Base-by-base conservation (phyloP, 35 echinoderm and acorn worm genomes). In the Strongylocentrotus purpuratus region DNA sequence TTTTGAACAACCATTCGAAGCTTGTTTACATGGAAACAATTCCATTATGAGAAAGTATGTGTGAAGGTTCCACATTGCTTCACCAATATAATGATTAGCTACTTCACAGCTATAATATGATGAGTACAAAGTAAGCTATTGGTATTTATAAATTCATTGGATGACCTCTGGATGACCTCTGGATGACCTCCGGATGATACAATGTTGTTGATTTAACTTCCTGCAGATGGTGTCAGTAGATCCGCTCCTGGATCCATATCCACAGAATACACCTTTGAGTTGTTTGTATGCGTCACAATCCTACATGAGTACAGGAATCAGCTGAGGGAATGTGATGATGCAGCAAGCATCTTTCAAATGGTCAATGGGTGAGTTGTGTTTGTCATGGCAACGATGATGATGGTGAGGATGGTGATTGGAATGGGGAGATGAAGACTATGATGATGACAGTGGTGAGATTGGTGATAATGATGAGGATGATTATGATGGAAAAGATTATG, bases 191-290 rank as follows among this genome's bases (percentile, higher is more conserved):
- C 3, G 35, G 1, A 41, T 41, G 35, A 41, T 41, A 41, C 0
- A 41, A 41, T 3, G 0, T 41, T 41, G 35, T 41, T 41, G 35
- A 41, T 41, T 41, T 41, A 41, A 41, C 35, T 41, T 46, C 33
- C 4, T 46, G 32, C 55, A 96, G 96, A 94, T 87, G 96, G 96
- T 33, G 61, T 70, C 46, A 48, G 95, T 45, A 96, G 98, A 33
- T 59, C 90, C 25, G 94, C 94, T n/a, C 92, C 91, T 1, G 94
- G 52, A 6, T 94, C 95, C 14, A 95, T 99, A 41, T 95, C 96
- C 33, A 99, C 96, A 61, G 98, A 99, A 48, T 99, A 96, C 90
- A 99, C 96, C 46, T 99, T 99, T 99, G 98, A 99, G 89, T 89
- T 99, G 28, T 99, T 99, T 95, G 96, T 99, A 33, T 97, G 98